Conservation (phyloP, 2,797 vertebrate genomes). For the Sebastes hubbsi region DNA sequence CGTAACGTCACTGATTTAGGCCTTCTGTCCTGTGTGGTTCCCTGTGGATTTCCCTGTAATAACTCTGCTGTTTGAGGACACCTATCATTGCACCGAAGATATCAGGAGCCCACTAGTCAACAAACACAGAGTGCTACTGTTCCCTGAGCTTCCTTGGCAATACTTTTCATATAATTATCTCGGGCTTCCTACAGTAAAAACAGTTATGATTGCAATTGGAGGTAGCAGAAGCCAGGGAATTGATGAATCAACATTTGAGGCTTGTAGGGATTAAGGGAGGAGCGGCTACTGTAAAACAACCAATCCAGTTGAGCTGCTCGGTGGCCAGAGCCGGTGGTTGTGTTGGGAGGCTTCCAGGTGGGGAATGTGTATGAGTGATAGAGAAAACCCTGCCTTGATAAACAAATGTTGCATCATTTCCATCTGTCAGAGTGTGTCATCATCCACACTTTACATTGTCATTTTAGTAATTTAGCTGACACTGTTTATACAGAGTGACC, state of each 20-base stretch:
- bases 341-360: neutral
- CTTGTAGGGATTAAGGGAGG: neutral
- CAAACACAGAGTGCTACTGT: neutral
- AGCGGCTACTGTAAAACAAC: neutral
- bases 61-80: neutral
- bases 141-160: neutral
- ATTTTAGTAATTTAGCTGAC: conserved; percentile 37
- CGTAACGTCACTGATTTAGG: neutral
- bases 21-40: neutral
- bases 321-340: neutral
- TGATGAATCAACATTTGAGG: neutral
- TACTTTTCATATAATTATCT: neutral
- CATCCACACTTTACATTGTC: conserved; percentile 44
- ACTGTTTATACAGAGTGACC: conserved; percentile 21
- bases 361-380: conserved; percentile 1
- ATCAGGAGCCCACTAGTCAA: neutral
- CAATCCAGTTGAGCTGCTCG: neutral
- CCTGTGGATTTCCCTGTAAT: neutral
- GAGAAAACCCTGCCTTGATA: conserved; percentile 5
- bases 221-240: neutral
- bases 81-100: neutral
- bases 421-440: conserved; percentile 33
- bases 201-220: neutral
- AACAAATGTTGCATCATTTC: conserved; percentile 37
- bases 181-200: neutral